Evolutionary conservation across 2,797 vertebrate species (phyloP), one percentile per base, ranked within the genome.

Genomic region (Masticophis lateralis): DNA sequence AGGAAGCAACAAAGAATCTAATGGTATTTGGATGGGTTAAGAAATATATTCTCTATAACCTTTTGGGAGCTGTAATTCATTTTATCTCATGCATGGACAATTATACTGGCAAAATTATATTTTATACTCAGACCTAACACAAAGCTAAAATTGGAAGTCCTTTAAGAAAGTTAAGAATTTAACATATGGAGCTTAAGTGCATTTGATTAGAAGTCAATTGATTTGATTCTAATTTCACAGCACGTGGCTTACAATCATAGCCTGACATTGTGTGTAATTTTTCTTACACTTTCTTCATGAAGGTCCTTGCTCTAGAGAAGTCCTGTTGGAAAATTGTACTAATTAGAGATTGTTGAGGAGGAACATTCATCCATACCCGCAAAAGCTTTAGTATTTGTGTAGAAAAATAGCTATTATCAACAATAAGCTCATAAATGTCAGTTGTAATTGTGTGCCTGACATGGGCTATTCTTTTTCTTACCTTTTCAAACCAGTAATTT

Each of bases 401-500:
- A 60, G 55, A n/a, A n/a, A 91, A 69, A 86, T 87, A 79, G 60
- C 91, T 94, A 86, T 74, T 63, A 20, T 89, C 51, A 92, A 91
- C 59, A 56, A 28, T 14, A 13, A 57, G 18, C 63, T 91, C 51
- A 92, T 83, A 94, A 92, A 93, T 94, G 69, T 59, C 86, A 91
- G 53, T 92, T 91, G 47, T 89, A 92, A 92, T 89, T 93, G 89
- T 79, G 89, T 91, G 53, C 60, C 61, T 66, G 14, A 55, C 53
- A 83, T 51, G 37, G 86, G 63, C 51, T 63, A 92, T 89, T 93
- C 57, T 93, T 74, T 60, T 53, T n/a, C 16, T 92, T 89, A 91
- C 92, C 51, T 91, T 92, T 93, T 93, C 56, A 93, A 92, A 47
- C 56, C 86, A 87, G 92, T 93, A 93, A 95, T 91, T 94, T 95